phyloP scores from a whole-genome alignment of 2,113 vertebrate genomes.

The Paracanthobrama guichenoti region DNA sequence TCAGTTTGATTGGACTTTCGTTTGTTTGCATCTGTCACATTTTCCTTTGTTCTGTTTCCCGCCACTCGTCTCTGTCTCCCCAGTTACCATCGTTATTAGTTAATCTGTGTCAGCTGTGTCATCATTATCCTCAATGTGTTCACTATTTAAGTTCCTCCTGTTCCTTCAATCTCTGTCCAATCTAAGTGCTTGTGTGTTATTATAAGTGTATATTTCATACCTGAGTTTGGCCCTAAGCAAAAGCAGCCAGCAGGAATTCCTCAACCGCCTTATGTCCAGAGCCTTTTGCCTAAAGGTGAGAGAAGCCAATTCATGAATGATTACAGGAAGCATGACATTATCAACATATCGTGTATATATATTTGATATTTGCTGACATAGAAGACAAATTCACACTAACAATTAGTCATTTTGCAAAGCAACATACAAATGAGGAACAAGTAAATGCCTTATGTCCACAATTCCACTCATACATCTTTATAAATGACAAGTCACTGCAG shows the following conservation, averaged over 20 bases:
- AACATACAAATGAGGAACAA: neutral
- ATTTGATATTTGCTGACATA: neutral
- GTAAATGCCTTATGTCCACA: neutral
- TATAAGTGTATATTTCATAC: conserved; percentile 53
- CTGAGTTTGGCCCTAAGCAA: conserved; percentile 52
- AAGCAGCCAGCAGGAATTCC: conserved; percentile 63
- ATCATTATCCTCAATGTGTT: no score
- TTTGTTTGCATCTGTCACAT: no score
- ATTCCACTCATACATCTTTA: neutral
- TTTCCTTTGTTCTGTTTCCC: no score
- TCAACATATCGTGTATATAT: neutral
- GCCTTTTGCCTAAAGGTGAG: conserved; percentile 74
- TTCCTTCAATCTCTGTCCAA: no score
- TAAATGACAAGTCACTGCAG: neutral
- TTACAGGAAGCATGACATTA: neutral
- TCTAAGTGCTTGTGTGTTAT: neutral
- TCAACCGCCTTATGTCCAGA: conserved; percentile 69
- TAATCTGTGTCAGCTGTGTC: no score
- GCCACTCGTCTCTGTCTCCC: no score
- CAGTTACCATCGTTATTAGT: no score
- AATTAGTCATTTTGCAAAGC: neutral
- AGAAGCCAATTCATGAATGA: neutral
- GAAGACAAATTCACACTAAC: neutral
- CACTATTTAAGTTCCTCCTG: no score
- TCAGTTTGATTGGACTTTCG: no score